Evolutionary conservation across 2,797 vertebrate species (phyloP).

Genomic region (Champsocephalus gunnari): DNA sequence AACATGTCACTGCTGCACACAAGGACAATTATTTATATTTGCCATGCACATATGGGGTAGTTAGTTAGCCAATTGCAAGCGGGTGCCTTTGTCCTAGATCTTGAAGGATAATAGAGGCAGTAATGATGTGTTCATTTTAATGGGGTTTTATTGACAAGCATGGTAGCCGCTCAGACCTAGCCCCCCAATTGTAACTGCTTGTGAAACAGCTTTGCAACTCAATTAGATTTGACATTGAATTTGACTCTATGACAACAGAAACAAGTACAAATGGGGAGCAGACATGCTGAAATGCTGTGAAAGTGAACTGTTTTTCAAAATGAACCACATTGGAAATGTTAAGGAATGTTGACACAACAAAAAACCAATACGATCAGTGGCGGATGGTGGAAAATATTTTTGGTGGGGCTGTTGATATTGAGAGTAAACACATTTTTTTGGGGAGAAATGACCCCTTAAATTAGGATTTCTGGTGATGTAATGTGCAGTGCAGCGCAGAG

Average conservation of each 20-base stretch:
- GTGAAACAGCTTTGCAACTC: conserved; percentile 74
- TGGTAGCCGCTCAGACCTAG: conserved; percentile 59
- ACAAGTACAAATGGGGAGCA: conserved; percentile 40
- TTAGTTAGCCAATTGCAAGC: conserved; percentile 79
- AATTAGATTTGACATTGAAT: conserved; percentile 81
- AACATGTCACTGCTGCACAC: conserved; percentile 67
- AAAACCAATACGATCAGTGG: neutral
- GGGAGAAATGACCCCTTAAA: no score
- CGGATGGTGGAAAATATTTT: no score
- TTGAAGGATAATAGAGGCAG: conserved; percentile 81
- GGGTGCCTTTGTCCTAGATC: conserved; percentile 74
- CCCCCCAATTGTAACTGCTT: conserved; percentile 68
- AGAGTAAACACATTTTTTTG: no score
- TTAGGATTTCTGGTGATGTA: no score
- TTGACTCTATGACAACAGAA: conserved; percentile 57
- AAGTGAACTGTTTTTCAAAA: conserved; percentile 29
- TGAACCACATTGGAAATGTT: conserved; percentile 1
- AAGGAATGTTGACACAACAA: neutral
- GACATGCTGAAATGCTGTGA: conserved; percentile 3
- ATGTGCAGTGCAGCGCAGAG: no score
- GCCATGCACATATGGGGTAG: conserved; percentile 79
- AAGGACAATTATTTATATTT: conserved; percentile 83
- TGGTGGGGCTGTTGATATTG: no score
- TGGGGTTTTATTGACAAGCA: conserved; percentile 84
- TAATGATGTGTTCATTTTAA: conserved; percentile 84